These are phyloP conservation scores for Idaea straminata DNA, from an alignment of 2,888 invertebrate species.

Conservation along the genomic window DNA sequence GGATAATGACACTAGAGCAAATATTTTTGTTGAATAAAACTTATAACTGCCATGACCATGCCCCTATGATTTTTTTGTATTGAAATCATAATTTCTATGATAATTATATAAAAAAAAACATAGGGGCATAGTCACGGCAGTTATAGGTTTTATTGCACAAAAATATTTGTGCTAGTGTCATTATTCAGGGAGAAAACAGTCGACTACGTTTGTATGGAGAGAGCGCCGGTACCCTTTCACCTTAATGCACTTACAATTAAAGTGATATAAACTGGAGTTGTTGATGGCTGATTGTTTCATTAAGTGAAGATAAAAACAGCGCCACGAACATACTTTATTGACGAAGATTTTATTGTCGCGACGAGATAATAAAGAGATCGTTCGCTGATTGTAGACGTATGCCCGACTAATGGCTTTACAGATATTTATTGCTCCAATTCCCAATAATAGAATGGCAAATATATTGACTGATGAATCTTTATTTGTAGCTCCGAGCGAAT, in stretches of 20 bases:
- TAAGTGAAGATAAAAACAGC: conserved; percentile 57
- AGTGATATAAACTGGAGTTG: conserved; percentile 40
- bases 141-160: no score
- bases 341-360: conserved; percentile 59
- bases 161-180: no score
- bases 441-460: conserved; percentile 26
- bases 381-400: conserved; percentile 26
- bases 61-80: no score
- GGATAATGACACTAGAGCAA: no score
- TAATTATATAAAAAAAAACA: no score
- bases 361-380: conserved; percentile 44
- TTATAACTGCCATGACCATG: no score
- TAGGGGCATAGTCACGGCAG: no score
- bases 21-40: no score
- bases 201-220: no score
- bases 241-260: neutral
- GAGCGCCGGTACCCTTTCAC: no score
- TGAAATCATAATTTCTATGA: no score
- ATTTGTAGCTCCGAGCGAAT: neutral
- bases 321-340: conserved; percentile 48
- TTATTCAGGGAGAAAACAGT: no score
- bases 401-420: conserved; percentile 37
- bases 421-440: conserved; percentile 47
- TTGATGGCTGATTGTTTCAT: conserved; percentile 67
- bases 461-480: conserved; percentile 17